phyloP scores from a whole-genome alignment of 1,140 invertebrate species.

The Tetragonula clypearis region DNA sequence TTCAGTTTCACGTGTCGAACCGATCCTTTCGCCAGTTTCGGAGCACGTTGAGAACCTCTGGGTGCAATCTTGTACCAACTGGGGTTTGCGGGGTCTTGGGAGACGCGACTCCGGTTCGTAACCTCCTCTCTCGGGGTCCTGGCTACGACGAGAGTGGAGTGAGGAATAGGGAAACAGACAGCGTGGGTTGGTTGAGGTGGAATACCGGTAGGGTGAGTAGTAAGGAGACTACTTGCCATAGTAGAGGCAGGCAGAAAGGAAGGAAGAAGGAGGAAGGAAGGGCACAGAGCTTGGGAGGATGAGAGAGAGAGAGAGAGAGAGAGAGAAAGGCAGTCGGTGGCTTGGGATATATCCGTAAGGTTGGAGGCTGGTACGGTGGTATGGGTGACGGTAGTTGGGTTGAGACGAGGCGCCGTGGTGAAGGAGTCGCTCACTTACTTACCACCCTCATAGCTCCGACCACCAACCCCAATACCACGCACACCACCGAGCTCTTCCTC shows the following conservation, averaged over 20 bases:
- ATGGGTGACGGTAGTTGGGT: constrained; percentile 56
- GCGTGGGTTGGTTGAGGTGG: constrained; percentile 60
- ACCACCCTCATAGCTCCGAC: constrained; percentile 78
- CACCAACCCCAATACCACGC: constrained; percentile 73
- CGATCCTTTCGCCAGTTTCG: background rate
- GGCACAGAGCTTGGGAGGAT: background rate
- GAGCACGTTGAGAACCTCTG: constrained; percentile 74
- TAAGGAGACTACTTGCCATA: constrained; percentile 50
- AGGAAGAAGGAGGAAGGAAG: constrained; percentile 30
- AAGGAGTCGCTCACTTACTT: constrained; percentile 81
- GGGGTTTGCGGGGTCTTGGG: constrained; percentile 76
- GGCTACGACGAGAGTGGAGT: constrained; percentile 68
- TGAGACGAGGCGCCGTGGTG: constrained; percentile 72
- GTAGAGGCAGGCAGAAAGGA: constrained; percentile 42
- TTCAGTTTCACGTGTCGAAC: background rate
- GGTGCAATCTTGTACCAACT: constrained; percentile 79
- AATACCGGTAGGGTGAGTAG: constrained; percentile 60
- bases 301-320: too few species aligned
- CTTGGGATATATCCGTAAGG: constrained; percentile 65
- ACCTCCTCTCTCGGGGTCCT: constrained; percentile 70
- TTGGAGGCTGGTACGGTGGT: constrained; percentile 41
- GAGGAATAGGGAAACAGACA: constrained; percentile 77
- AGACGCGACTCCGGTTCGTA: constrained; percentile 74
- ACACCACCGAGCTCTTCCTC: constrained; percentile 54
- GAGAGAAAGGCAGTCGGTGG: constrained; percentile 53